phyloP scores from a whole-genome alignment of 2,888 invertebrate species.

The Subacronicta megacephala region DNA sequence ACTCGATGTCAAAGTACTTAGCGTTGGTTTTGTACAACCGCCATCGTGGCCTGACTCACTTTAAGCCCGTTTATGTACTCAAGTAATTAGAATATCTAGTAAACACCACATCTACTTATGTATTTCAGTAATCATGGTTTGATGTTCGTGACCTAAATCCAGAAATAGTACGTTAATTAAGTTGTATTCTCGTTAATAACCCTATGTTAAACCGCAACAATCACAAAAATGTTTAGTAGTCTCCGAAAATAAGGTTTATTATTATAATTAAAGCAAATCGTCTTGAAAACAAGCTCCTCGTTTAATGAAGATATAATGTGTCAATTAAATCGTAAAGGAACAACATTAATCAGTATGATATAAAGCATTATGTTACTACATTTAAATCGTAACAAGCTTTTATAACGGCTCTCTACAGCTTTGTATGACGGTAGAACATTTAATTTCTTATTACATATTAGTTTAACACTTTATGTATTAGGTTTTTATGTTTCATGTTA shows the following conservation, averaged over 20 bases:
- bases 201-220: constrained; percentile 67
- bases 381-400: constrained; percentile 21
- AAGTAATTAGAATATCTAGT: constrained; percentile 59
- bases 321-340: constrained; percentile 63
- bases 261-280: constrained; percentile 59
- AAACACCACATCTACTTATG: constrained; percentile 58
- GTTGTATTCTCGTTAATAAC: constrained; percentile 63
- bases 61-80: constrained; percentile 43
- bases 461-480: not conserved
- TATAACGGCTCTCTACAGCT: constrained; percentile 17
- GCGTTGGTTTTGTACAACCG: constrained; percentile 57
- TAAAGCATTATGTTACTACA: constrained; percentile 43
- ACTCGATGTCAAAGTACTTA: constrained; percentile 83
- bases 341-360: constrained; percentile 60
- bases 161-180: constrained; percentile 64
- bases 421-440: constrained; percentile 20
- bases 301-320: constrained; percentile 59
- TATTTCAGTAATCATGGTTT: constrained; percentile 52
- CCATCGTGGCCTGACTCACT: constrained; percentile 53
- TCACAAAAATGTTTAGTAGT: constrained; percentile 65
- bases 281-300: constrained; percentile 45
- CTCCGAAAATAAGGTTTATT: constrained; percentile 71
- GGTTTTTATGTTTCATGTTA: not conserved
- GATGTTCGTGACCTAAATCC: constrained; percentile 64
- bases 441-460: constrained; percentile 8